These are phyloP conservation scores for Helicoverpa zea DNA, from an alignment of 1,140 invertebrate genomes.

Conservation along the genomic window DNA sequence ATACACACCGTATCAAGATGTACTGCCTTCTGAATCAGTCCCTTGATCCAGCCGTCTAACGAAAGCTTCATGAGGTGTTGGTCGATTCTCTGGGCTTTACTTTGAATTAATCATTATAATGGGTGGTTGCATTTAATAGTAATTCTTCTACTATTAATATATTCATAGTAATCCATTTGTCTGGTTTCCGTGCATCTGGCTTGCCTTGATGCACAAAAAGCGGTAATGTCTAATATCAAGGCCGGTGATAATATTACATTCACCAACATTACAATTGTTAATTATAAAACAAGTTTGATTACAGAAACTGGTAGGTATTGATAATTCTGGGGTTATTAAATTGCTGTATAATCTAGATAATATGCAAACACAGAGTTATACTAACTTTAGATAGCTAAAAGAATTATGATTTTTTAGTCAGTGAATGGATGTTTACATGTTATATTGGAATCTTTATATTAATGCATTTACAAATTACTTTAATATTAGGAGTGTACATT, in stretches of 20 bases:
- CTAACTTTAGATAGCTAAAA: background rate
- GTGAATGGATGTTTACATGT: too few species aligned
- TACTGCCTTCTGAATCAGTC: too few species aligned
- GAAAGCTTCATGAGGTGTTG: too few species aligned
- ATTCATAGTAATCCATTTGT: background rate
- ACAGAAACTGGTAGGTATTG: conserved; percentile 1
- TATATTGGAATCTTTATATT: too few species aligned
- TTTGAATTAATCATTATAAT: background rate
- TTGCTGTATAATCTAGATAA: background rate
- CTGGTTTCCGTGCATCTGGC: background rate
- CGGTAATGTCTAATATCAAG: conserved; percentile 17
- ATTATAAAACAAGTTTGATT: conserved; percentile 11
- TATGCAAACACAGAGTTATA: too few species aligned
- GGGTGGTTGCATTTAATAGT: background rate
- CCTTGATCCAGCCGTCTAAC: too few species aligned
- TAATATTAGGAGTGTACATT: too few species aligned
- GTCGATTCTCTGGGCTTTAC: too few species aligned
- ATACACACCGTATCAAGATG: too few species aligned
- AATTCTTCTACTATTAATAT: background rate
- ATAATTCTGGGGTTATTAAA: background rate
- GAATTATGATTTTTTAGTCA: background rate
- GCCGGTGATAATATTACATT: conserved; percentile 10
- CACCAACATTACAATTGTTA: background rate
- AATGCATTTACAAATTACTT: too few species aligned
- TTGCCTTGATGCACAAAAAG: conserved; percentile 23